Evolutionary conservation across 1,140 invertebrate species (phyloP), one percentile per base, ranked within the genome.

Genomic region (Zaprionus camerounensis): DNA sequence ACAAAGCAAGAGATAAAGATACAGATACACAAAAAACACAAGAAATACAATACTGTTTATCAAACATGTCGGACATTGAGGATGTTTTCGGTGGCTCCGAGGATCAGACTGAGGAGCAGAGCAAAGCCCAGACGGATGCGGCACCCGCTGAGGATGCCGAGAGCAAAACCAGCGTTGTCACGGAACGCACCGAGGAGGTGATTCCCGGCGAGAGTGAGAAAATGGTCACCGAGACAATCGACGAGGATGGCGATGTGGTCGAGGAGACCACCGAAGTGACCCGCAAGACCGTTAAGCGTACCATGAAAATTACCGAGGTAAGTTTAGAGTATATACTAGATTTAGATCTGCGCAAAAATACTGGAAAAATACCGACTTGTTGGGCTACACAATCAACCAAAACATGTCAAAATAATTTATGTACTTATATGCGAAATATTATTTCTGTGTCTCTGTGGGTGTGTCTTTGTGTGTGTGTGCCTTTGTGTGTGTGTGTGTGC

Each of bases 301-400:
- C 91, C 64, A 92, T 92, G 91, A 92, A 92, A 87, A 92, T 92
- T 46, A 92, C 91, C 57, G 91, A 92, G 91, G 91, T 92, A 46
- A 88, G 91, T 91, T 9, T n/a, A 20, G 3, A 49, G 2, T 36
- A 57, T 7, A 55, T 36, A 24, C 5, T 17, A 64, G 15, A 53
- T 5, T 41, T 20, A 24, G 2, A 34, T 22, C 26, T 49, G 38
- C 49, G 26, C 36, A 65, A 51, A 36, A 65, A 36, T 55, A 36
- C 20, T 34, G 44, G 3, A 17, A 26, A 53, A 58, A 31, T 31
- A 31, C n/a, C 15, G 24, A 22, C 17, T 61, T 36, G 34, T 44
- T 65, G 41, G 11, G 12, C 36, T 36, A 20, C 15, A 11, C 20
- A 5, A n/a, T 4, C 22, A 38, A 34, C 15, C 13, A 76, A 75